phyloP scores from a whole-genome alignment of 2,888 invertebrate genomes.

The Ligdia adustata region DNA sequence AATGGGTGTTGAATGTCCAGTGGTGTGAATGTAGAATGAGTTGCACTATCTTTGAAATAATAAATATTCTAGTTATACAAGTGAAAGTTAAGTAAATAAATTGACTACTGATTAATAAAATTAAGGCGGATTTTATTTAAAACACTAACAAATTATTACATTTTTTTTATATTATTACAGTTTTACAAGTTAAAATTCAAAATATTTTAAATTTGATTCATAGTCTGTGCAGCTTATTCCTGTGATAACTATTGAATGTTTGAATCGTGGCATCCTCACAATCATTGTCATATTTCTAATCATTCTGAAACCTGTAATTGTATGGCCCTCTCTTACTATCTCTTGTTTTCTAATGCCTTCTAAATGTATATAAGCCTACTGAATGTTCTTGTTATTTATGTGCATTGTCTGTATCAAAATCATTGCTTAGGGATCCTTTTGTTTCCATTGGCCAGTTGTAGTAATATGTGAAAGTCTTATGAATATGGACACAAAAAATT shows the following conservation, averaged over 20 bases:
- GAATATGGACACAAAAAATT: slow-evolving; percentile 7
- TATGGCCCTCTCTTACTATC: slow-evolving; percentile 31
- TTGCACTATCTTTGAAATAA: background rate
- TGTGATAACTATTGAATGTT: slow-evolving; percentile 13
- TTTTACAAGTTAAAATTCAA: too few species aligned
- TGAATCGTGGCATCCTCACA: slow-evolving; percentile 43
- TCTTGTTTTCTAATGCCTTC: slow-evolving; percentile 32
- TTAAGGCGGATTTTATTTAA: too few species aligned
- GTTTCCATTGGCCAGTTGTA: slow-evolving; percentile 67
- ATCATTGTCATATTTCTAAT: slow-evolving; percentile 39
- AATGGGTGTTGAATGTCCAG: slow-evolving; percentile 24
- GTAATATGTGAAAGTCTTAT: background rate
- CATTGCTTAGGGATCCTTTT: slow-evolving; percentile 63
- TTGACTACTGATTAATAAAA: background rate
- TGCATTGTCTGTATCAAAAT: slow-evolving; percentile 43
- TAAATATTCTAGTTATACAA: background rate
- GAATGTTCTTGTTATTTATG: slow-evolving; percentile 34
- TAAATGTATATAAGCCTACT: slow-evolving; percentile 13
- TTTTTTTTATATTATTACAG: too few species aligned
- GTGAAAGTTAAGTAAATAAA: background rate
- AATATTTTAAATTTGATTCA: too few species aligned
- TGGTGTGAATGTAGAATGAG: slow-evolving; percentile 26
- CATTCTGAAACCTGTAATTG: slow-evolving; percentile 25
- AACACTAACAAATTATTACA: too few species aligned
- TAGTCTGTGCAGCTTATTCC: background rate